Evolutionary conservation across 1,140 invertebrate genomes (phyloP).

Genomic region (Ladona fulva): DNA sequence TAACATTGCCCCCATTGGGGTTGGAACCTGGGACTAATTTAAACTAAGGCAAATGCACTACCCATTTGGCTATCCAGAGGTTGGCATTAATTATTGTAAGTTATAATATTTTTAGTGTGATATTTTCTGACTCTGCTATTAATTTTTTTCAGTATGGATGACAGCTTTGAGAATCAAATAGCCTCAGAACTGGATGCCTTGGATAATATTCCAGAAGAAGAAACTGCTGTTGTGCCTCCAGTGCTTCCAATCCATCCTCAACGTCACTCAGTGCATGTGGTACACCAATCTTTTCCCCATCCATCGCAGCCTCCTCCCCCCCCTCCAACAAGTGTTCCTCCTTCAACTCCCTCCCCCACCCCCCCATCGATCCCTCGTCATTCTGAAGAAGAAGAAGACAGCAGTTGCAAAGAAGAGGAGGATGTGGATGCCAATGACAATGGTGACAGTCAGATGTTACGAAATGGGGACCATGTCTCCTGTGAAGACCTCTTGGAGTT

Average conservation of each 20-base stretch:
- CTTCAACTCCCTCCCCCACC: slow-evolving; percentile 9
- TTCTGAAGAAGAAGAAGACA: slow-evolving; percentile 14
- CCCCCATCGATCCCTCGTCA: neutral
- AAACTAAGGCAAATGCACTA: too few species aligned
- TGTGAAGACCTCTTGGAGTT: slow-evolving; percentile 89
- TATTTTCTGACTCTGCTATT: neutral
- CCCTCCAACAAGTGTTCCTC: slow-evolving; percentile 16
- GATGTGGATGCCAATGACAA: slow-evolving; percentile 31
- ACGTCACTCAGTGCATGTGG: neutral
- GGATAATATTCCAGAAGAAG: slow-evolving; percentile 41
- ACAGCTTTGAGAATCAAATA: slow-evolving; percentile 52
- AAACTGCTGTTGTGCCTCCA: slow-evolving; percentile 28
- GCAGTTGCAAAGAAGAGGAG: slow-evolving; percentile 26
- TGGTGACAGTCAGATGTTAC: slow-evolving; percentile 29
- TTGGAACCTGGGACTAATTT: too few species aligned
- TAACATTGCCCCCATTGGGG: too few species aligned
- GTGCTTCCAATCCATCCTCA: neutral
- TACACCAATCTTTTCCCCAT: neutral
- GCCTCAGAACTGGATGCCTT: slow-evolving; percentile 54
- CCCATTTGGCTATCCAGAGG: too few species aligned
- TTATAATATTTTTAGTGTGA: too few species aligned
- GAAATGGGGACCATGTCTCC: slow-evolving; percentile 64
- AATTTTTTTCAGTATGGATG: slow-evolving; percentile 38
- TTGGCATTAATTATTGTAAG: too few species aligned
- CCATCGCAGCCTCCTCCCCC: slow-evolving; percentile 16